A percentile compares a stretch with the other conserved stretches of the same genome.
Evolutionary conservation across 2,888 invertebrate genomes (phyloP).

Genomic region (Lacanobia wlatinum): DNA sequence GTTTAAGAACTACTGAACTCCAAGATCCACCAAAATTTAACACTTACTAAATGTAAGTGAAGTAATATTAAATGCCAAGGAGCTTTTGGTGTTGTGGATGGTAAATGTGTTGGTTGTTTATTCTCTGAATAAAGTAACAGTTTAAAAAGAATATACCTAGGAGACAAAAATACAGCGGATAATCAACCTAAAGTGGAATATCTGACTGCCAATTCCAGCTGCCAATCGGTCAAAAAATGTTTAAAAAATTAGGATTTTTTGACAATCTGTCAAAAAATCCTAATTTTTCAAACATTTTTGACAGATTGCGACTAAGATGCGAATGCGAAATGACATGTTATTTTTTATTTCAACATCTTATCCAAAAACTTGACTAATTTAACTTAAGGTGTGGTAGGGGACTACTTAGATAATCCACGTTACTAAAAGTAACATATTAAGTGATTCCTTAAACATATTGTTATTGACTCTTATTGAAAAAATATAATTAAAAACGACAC

Average conservation of each 20-base stretch:
- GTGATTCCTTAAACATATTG: too few species aligned
- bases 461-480: background rate
- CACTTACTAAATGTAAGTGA: slow-evolving; percentile 34
- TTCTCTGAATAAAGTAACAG: background rate
- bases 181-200: too few species aligned
- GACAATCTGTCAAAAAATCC: too few species aligned
- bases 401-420: background rate
- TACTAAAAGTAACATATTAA: background rate
- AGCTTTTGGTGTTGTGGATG: background rate
- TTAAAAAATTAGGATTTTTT: too few species aligned
- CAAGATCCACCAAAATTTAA: slow-evolving; percentile 29
- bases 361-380: too few species aligned
- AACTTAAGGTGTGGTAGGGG: background rate
- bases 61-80: slow-evolving; percentile 46
- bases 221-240: too few species aligned
- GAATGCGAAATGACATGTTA: too few species aligned
- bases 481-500: background rate
- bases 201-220: too few species aligned
- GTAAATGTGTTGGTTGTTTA: background rate
- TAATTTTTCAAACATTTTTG: too few species aligned
- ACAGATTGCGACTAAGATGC: too few species aligned
- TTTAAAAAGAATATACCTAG: background rate
- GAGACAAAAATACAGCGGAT: background rate
- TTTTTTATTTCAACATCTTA: background rate
- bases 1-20: slow-evolving; percentile 40